These are phyloP conservation scores for Sympetrum striolatum DNA, from an alignment of 2,888 invertebrate species.

Conservation along the genomic window DNA sequence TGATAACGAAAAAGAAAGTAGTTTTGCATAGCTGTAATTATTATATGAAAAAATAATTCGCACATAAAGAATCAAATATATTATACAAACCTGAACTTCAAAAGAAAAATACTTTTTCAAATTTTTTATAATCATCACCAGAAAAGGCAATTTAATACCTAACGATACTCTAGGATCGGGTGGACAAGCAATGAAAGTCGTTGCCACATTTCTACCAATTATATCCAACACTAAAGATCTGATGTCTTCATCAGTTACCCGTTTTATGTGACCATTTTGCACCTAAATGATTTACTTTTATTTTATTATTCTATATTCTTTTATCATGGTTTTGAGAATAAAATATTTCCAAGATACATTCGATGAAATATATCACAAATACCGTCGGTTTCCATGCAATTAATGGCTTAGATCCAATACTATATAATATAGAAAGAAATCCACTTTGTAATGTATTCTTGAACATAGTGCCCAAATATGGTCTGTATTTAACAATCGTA, in stretches of 20 bases:
- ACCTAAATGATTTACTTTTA: conserved; percentile 62
- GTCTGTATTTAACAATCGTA: no score
- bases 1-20: background rate
- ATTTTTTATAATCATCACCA: conserved; percentile 95
- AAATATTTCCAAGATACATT: background rate
- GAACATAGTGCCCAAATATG: conserved; percentile 66
- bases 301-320: no score
- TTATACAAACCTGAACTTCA: conserved; percentile 84
- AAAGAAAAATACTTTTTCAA: conserved; percentile 93
- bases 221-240: conserved; percentile 92
- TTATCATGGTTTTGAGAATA: no score
- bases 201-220: conserved; percentile 92
- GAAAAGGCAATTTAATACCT: conserved; percentile 89
- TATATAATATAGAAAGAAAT: conserved; percentile 83
- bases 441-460: conserved; percentile 86
- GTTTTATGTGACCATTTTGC: conserved; percentile 91
- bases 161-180: conserved; percentile 88
- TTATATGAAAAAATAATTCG: background rate
- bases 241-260: conserved; percentile 93
- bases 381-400: conserved; percentile 81
- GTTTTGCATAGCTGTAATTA: background rate
- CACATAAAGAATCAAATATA: no score
- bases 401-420: conserved; percentile 83
- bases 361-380: background rate
- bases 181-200: conserved; percentile 91